Evolutionary conservation across 2,797 vertebrate genomes (phyloP), one percentile per base, ranked within the genome.

Genomic region (Paramormyrops hopkinsi): DNA sequence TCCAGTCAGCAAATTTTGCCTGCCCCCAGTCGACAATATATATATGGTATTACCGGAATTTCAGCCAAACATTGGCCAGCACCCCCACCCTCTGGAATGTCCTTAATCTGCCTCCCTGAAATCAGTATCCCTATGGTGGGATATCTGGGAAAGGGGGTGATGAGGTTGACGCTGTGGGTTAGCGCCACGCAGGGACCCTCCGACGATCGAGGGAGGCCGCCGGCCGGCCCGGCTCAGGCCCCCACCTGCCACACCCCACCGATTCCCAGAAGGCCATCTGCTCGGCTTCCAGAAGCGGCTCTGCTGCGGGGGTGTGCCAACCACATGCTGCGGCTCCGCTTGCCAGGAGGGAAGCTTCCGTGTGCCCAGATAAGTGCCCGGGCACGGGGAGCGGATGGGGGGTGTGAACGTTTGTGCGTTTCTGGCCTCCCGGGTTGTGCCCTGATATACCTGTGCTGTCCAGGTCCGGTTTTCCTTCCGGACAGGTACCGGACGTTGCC

Each of bases 361-460:
- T 48, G 50, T 51, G 46, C 50, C 46, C 12, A 8, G 46, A 95
- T 96, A 96, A 96, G 95, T 95, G 94, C 94, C 94, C 93, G 89
- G 50, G 91, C 91, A 92, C 91, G 90, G 94, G 95, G 94, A 94
- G 84, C 12, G 9, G 84, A 53, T 33, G 50, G 11, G 46, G 48
- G 33, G 4, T 19, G 73, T 7, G 17, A 8, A 41, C 4, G 37
- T 69, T 33, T n/a, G 83, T 14, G 7, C 12, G 12, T 85, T 46
- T 25, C 4, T 85, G 48, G 73, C 48, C 33, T 50, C 50, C 50
- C 2, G 11, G 83, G 12, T 12, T 5, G 14, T 6, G 22, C 83
- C 4, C 25, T 7, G 11, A 6, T 9, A 25, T 85, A 85, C n/a
- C 48, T 85, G n/a, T 22, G 11, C 83, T 17, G 22, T 73, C 4